Base-by-base conservation (phyloP, 2,888 invertebrate species). In the Eudemis profundana region DNA sequence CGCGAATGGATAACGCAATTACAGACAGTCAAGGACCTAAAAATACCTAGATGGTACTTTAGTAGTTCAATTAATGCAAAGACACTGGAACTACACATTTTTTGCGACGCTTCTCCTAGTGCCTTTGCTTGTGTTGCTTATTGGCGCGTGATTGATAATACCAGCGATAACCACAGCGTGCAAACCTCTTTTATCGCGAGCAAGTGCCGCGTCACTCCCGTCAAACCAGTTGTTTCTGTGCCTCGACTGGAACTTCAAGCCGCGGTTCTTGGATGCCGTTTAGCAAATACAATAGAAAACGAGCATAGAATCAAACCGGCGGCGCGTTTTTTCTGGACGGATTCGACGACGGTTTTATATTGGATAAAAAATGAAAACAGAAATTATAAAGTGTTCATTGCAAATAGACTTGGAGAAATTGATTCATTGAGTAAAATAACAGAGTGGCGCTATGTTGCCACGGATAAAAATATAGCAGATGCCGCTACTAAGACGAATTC, bases 381-480 rank as follows among this genome's bases (percentile, higher is more conserved):
- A 47, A 72, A 70, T 49, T 74, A 74, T 56, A 73, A 72, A 64
- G 65, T 72, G 4, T 78, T 72, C 36, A 73, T 74, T 2, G 69
- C 70, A 0, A 61, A 65, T 12, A 17, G 68, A 46, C 44, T 65
- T 12, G 50, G 50, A 17, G 50, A 50, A 33, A 49, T 53, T 3
- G 63, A 64, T 19, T 38, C 61, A n/a, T 21, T 53, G 17, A 53
- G 53, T 8, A 33, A 33, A 19, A 29, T 49, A 33, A 5, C 38
- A 10, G 60, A 60, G 23, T 47, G 46, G 46, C 23, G 49, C 65
- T 46, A 38, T 65, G 10, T 54, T 49, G 5, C 70, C 57, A 57
- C 23, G 8, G 10, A 68, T 17, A 57, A 68, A 63, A 62, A 50
- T 66, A 21, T 36, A 44, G 36, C 46, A 17, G 10, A 54, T 66